A percentile compares a stretch with the other conserved stretches of the same genome.
Conservation (phyloP, 2,797 vertebrate genomes). For the Megaceryle alcyon region DNA sequence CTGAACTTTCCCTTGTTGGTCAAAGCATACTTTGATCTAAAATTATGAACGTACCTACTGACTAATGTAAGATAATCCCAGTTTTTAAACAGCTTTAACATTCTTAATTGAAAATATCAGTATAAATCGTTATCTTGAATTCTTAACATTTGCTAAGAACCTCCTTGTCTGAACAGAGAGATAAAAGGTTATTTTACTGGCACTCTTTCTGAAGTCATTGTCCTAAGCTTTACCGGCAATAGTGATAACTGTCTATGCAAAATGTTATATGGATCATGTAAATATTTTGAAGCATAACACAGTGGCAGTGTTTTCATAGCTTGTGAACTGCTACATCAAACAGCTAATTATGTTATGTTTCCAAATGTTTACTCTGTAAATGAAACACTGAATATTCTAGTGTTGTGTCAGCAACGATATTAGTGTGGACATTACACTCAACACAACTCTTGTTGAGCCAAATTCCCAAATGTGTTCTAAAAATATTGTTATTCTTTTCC, state of each 20-base stretch:
- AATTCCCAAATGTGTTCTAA: background rate
- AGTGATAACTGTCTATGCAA: background rate
- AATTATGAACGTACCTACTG: background rate
- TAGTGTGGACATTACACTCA: background rate
- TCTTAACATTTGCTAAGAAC: background rate
- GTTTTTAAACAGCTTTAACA: background rate
- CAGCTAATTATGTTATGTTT: conserved; percentile 55
- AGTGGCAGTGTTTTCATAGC: conserved; percentile 50
- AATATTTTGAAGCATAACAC: conserved; percentile 70
- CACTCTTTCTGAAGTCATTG: conserved; percentile 12
- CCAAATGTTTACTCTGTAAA: conserved; percentile 48
- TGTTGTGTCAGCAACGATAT: background rate
- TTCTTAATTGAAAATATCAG: background rate
- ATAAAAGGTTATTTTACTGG: conserved; percentile 29
- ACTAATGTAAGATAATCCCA: background rate
- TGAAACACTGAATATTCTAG: conserved; percentile 13
- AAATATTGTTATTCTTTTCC: background rate
- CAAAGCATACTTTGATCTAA: background rate
- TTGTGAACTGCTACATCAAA: conserved; percentile 63
- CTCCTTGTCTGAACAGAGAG: background rate
- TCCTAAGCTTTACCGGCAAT: background rate
- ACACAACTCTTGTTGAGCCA: background rate
- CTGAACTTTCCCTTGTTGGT: background rate
- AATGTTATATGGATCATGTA: conserved; percentile 25
- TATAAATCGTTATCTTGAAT: background rate